Conservation (phyloP, 2,888 invertebrate genomes). For the Drosophila sordidula region DNA sequence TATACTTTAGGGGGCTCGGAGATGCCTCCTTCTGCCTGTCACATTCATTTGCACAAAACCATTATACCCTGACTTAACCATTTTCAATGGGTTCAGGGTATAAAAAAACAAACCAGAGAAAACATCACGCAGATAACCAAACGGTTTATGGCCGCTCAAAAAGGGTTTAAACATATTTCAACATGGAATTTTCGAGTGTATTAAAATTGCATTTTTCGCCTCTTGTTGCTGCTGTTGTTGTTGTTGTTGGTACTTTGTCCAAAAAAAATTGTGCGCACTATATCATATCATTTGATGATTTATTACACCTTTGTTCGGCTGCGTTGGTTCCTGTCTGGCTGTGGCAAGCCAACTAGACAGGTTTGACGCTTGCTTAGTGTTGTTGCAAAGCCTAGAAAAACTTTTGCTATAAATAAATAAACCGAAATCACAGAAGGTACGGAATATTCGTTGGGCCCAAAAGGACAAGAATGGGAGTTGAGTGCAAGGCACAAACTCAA, state of each 20-base stretch:
- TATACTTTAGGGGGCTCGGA: too few relatives aligned
- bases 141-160: constrained; percentile 69
- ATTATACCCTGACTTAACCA: too few relatives aligned
- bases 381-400: constrained; percentile 16
- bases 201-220: constrained; percentile 45
- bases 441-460: constrained; percentile 5
- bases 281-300: constrained; percentile 69
- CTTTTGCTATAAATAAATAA: constrained; percentile 32
- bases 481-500: background rate
- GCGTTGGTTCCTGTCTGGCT: background rate
- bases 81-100: too few relatives aligned
- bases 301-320: constrained; percentile 43
- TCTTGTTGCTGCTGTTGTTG: constrained; percentile 2
- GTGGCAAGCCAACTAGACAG: constrained; percentile 13
- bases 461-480: background rate
- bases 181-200: constrained; percentile 47
- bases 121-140: constrained; percentile 48
- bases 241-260: constrained; percentile 10
- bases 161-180: constrained; percentile 61
- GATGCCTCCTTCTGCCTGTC: too few relatives aligned
- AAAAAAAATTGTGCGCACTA: constrained; percentile 47
- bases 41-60: too few relatives aligned
- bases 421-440: constrained; percentile 24
- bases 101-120: background rate
- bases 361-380: constrained; percentile 25